Conservation (phyloP, 2,888 invertebrate genomes). For the Pollenia angustigena region DNA sequence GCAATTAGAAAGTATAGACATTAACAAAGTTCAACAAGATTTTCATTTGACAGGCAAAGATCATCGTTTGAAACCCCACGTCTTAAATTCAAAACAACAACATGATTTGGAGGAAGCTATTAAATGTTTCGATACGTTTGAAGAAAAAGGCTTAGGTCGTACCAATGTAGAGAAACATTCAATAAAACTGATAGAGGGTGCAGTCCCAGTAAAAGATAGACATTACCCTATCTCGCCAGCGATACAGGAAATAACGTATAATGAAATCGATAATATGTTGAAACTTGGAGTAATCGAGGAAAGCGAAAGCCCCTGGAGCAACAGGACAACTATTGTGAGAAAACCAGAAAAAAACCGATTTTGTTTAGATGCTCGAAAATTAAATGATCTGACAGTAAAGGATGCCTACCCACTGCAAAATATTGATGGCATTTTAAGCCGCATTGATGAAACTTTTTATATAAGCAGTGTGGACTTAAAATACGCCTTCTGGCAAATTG, state of each 20-base stretch:
- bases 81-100: background rate
- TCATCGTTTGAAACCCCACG: background rate
- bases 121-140: conserved; percentile 8
- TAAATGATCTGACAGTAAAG: conserved; percentile 58
- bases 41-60: background rate
- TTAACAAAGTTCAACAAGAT: background rate
- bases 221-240: conserved; percentile 36
- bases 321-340: background rate
- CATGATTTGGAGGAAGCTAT: background rate
- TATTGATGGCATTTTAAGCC: no score
- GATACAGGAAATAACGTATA: conserved; percentile 44
- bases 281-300: background rate
- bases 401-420: no score
- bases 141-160: conserved; percentile 42
- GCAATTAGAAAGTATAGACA: background rate
- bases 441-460: conserved; percentile 72
- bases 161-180: conserved; percentile 38
- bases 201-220: background rate
- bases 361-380: conserved; percentile 51
- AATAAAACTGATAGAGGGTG: conserved; percentile 9
- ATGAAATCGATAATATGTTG: conserved; percentile 8
- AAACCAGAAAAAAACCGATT: conserved; percentile 60
- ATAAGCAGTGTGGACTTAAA: conserved; percentile 74
- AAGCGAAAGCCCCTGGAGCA: background rate
- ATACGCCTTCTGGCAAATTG: conserved; percentile 26